A percentile compares a stretch with the other conserved stretches of the same genome.
Evolutionary conservation across 23 tunicate genomes (phyloP).

Genomic region (Aplidium turbinatum): DNA sequence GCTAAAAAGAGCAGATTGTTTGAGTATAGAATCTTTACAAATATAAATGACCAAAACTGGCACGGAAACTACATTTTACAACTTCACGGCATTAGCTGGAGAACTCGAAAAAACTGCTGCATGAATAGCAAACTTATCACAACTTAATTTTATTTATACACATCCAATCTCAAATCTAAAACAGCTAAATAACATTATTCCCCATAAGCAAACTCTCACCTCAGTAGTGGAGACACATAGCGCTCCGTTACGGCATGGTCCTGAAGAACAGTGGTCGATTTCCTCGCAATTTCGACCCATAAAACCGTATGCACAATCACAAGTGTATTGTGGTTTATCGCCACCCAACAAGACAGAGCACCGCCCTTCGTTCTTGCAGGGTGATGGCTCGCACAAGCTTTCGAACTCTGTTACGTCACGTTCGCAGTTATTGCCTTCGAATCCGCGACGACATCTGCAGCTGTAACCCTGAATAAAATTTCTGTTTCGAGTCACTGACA

Average conservation of each 20-base stretch:
- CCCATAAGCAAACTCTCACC: background rate
- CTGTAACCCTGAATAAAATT: conserved; percentile 10
- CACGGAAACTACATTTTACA: too few relatives aligned
- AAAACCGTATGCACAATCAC: conserved; percentile 50
- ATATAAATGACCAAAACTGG: too few relatives aligned
- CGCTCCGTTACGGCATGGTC: conserved; percentile 50
- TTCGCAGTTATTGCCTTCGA: conserved; percentile 52
- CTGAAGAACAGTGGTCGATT: conserved; percentile 44
- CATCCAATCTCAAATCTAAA: too few relatives aligned
- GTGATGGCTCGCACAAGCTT: conserved; percentile 56
- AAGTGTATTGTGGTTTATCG: conserved; percentile 2
- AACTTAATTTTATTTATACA: too few relatives aligned
- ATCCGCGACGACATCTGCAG: conserved; percentile 50
- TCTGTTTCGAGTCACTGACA: too few relatives aligned
- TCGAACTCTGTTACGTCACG: too few relatives aligned
- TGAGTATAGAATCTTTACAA: too few relatives aligned
- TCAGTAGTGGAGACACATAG: background rate
- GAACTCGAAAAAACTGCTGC: too few relatives aligned
- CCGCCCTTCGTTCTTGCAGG: conserved; percentile 49
- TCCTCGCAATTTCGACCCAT: conserved; percentile 51
- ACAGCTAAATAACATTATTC: background rate
- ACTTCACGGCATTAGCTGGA: too few relatives aligned
- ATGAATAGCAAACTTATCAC: too few relatives aligned
- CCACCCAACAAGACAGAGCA: conserved; percentile 28
- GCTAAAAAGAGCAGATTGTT: too few relatives aligned